These are phyloP conservation scores for Mylabris sibirica DNA, from an alignment of 2,888 invertebrate genomes.

Conservation along the genomic window DNA sequence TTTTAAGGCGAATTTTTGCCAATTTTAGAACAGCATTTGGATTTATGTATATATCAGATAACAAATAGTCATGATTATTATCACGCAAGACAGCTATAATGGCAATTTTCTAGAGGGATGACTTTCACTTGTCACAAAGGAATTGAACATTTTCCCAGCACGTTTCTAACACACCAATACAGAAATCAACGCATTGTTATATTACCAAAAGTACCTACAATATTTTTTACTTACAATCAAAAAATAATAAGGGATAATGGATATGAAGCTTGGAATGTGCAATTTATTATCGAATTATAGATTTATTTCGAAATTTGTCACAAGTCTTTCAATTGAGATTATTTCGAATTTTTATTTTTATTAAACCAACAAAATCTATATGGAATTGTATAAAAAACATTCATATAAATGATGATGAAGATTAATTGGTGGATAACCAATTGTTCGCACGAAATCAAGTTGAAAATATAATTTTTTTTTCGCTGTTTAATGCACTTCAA, in stretches of 20 bases:
- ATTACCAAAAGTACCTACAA: neutral
- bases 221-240: too few species aligned
- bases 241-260: too few species aligned
- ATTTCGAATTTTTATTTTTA: neutral
- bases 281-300: neutral
- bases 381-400: too few species aligned
- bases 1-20: too few species aligned
- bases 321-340: neutral
- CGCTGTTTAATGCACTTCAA: neutral
- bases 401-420: neutral
- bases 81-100: neutral
- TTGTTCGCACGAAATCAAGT: too few species aligned
- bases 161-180: neutral
- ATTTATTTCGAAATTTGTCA: neutral
- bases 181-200: neutral
- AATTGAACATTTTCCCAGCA: neutral
- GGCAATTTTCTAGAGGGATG: neutral
- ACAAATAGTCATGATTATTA: neutral
- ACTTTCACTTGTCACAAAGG: neutral
- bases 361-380: neutral
- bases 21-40: too few species aligned
- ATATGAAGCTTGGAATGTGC: too few species aligned
- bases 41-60: neutral
- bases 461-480: too few species aligned
- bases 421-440: too few species aligned